Evolutionary conservation across 2,797 vertebrate species (phyloP).

Genomic region (Acipenser oxyrinchus): DNA sequence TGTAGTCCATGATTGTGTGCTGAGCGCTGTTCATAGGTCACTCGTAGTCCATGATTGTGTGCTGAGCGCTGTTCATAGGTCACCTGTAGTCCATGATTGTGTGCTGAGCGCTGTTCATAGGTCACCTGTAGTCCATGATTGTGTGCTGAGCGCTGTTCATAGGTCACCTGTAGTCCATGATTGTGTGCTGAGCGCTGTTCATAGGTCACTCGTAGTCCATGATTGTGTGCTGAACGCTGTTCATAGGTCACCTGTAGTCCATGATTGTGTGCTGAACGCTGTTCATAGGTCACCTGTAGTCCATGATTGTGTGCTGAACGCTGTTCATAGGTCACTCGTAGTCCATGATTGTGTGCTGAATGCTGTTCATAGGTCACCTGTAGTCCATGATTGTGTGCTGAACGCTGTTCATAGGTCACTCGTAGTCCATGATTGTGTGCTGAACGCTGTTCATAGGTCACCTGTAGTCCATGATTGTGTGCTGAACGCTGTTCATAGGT

Average conservation of each 20-base stretch:
- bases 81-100: slow-evolving; percentile 28
- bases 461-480: slow-evolving; percentile 7
- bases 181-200: slow-evolving; percentile 44
- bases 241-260: slow-evolving; percentile 39
- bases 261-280: slow-evolving; percentile 44
- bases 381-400: slow-evolving; percentile 28
- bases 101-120: slow-evolving; percentile 44
- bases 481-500: slow-evolving; percentile 52
- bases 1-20: slow-evolving; percentile 20
- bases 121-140: slow-evolving; percentile 39
- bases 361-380: slow-evolving; percentile 49
- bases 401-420: slow-evolving; percentile 48
- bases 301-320: slow-evolving; percentile 43
- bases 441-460: slow-evolving; percentile 50
- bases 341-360: slow-evolving; percentile 34
- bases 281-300: slow-evolving; percentile 39
- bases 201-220: slow-evolving; percentile 36
- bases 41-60: neutral
- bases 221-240: slow-evolving; percentile 44
- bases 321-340: slow-evolving; percentile 37
- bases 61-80: slow-evolving; percentile 52
- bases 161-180: slow-evolving; percentile 39
- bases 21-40: slow-evolving; percentile 50
- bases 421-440: slow-evolving; percentile 20
- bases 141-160: slow-evolving; percentile 44